Conservation (phyloP, 2,888 invertebrate genomes). For the Dasypolia templi region DNA sequence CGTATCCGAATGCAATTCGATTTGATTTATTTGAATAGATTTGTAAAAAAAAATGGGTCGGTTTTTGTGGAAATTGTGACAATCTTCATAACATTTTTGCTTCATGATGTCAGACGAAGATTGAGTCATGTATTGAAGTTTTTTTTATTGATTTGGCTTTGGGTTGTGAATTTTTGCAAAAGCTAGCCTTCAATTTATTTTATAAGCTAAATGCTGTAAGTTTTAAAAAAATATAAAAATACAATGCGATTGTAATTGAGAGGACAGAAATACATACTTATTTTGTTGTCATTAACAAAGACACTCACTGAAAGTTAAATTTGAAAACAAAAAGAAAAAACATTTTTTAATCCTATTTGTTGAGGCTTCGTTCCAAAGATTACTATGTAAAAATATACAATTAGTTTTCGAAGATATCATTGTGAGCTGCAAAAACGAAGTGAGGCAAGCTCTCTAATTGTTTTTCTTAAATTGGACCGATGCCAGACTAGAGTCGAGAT, state of each 20-base stretch:
- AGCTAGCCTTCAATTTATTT: neutral
- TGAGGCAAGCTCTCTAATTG: constrained; percentile 57
- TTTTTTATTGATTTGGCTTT: neutral
- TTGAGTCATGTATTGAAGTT: neutral
- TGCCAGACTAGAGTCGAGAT: constrained; percentile 54
- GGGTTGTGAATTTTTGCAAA: neutral
- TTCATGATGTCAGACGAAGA: neutral
- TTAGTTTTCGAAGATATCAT: constrained; percentile 65
- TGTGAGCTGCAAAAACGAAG: constrained; percentile 49
- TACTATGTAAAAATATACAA: constrained; percentile 69
- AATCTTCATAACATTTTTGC: neutral
- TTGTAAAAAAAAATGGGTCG: neutral
- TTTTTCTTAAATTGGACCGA: constrained; percentile 65
- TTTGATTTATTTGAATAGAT: constrained; percentile 45
- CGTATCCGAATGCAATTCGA: constrained; percentile 47
- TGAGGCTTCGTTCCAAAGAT: constrained; percentile 54
- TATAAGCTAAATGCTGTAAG: neutral
- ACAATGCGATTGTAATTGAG: constrained; percentile 14
- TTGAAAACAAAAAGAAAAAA: constrained; percentile 33
- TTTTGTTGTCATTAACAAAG: constrained; percentile 49
- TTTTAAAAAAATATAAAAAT: constrained; percentile 2
- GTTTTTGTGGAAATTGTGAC: constrained; percentile 11
- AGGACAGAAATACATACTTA: constrained; percentile 13
- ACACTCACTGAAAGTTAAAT: constrained; percentile 46
- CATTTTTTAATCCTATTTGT: constrained; percentile 49